Evolutionary conservation across 2,888 invertebrate species (phyloP).

Genomic region (Agapetus fuscipes): DNA sequence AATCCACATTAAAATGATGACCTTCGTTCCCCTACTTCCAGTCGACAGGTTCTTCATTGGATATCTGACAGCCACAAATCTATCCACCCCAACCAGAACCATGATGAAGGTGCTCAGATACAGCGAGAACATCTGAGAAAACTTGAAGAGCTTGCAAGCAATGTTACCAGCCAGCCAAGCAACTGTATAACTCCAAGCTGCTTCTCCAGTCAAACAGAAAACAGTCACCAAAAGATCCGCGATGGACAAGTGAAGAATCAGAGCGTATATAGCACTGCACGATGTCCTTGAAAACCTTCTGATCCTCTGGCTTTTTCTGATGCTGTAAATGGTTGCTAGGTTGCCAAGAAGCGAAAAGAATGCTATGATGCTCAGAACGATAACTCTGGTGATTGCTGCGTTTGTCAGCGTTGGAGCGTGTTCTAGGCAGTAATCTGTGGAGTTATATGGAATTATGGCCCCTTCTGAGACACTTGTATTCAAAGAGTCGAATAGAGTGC

Average conservation of each 20-base stretch:
- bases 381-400: constrained; percentile 53
- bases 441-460: too few species aligned
- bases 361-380: constrained; percentile 60
- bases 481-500: too few species aligned
- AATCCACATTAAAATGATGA: constrained; percentile 60
- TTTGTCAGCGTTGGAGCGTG: constrained; percentile 61
- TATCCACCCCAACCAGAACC: constrained; percentile 72
- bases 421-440: constrained; percentile 41
- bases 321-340: constrained; percentile 66
- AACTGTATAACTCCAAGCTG: constrained; percentile 71
- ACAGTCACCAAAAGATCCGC: constrained; percentile 74
- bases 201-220: constrained; percentile 73
- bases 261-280: constrained; percentile 63
- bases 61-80: constrained; percentile 72
- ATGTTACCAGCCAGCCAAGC: constrained; percentile 74
- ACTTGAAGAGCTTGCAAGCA: constrained; percentile 72
- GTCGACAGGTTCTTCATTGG: constrained; percentile 64
- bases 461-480: too few species aligned
- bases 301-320: constrained; percentile 53
- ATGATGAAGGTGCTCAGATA: constrained; percentile 76
- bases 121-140: constrained; percentile 70
- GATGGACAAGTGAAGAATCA: constrained; percentile 73
- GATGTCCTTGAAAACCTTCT: constrained; percentile 48
- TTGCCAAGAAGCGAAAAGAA: constrained; percentile 65
- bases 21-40: constrained; percentile 56